Conservation (phyloP, 2,113 vertebrate genomes). For the Silurus asotus region DNA sequence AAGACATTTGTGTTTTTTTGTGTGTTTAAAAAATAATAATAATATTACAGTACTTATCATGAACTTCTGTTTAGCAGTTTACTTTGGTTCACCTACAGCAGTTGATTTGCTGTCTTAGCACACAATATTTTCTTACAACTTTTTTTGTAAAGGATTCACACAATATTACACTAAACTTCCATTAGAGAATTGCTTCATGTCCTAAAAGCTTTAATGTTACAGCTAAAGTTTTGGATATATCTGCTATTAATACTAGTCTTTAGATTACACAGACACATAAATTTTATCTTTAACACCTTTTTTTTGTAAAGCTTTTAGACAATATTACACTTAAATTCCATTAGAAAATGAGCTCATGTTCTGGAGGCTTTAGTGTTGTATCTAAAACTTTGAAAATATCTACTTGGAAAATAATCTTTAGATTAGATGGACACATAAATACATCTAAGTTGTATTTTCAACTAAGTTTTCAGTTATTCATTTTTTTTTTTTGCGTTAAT, state of each 20-base stretch:
- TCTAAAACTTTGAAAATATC: background rate
- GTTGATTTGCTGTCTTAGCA: background rate
- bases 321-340: background rate
- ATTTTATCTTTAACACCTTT: background rate
- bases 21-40: conserved; percentile 12
- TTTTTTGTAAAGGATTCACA: background rate
- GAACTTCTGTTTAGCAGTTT: background rate
- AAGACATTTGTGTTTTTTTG: conserved; percentile 12
- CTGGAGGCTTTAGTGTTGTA: background rate
- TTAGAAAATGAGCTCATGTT: background rate
- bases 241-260: background rate
- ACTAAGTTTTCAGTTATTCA: too few relatives aligned
- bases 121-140: background rate
- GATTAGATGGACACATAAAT: background rate
- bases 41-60: background rate
- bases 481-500: too few relatives aligned
- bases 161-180: background rate
- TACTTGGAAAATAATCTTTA: background rate
- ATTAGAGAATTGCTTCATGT: background rate
- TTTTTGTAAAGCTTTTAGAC: background rate
- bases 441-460: too few relatives aligned
- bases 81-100: background rate
- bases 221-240: background rate
- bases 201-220: background rate
- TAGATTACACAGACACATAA: background rate